Evolutionary conservation across 2,888 invertebrate species (phyloP).

Genomic region (Labia minor): DNA sequence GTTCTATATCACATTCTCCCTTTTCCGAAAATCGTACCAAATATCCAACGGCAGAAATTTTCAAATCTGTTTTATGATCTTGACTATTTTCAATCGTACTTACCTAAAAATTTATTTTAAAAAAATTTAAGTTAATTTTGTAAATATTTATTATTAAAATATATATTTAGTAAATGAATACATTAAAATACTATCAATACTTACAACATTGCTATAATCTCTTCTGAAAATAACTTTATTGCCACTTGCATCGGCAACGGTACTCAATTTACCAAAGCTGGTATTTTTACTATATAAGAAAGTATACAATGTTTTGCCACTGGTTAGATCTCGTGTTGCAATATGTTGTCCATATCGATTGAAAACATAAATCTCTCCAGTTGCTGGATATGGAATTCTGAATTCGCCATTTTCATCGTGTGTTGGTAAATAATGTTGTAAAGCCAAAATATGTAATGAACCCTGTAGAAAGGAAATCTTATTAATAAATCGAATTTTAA

Average conservation of each 20-base stretch:
- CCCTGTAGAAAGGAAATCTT: conserved; percentile 41
- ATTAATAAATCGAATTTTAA: conserved; percentile 17
- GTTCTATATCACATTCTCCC: conserved; percentile 75
- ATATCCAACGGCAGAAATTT: conserved; percentile 86
- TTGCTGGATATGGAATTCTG: conserved; percentile 84
- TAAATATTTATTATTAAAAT: conserved; percentile 32
- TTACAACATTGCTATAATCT: conserved; percentile 81
- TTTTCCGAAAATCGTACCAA: conserved; percentile 79
- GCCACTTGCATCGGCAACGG: conserved; percentile 87
- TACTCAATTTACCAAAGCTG: conserved; percentile 85
- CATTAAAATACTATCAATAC: conserved; percentile 27
- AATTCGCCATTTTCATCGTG: conserved; percentile 85
- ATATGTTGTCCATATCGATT: conserved; percentile 94
- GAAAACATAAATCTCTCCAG: conserved; percentile 87
- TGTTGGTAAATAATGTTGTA: conserved; percentile 76
- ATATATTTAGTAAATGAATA: conserved; percentile 30
- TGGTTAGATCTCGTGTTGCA: conserved; percentile 85
- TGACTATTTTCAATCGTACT: conserved; percentile 91
- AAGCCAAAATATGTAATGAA: conserved; percentile 68
- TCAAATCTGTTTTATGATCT: conserved; percentile 82
- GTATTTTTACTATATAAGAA: conserved; percentile 96
- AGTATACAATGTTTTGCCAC: conserved; percentile 87
- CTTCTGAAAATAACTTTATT: conserved; percentile 83
- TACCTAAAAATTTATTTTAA: conserved; percentile 29
- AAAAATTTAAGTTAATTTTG: not conserved